phyloP scores from a whole-genome alignment of 2,797 vertebrate species.

The Loriculus beryllinus region DNA sequence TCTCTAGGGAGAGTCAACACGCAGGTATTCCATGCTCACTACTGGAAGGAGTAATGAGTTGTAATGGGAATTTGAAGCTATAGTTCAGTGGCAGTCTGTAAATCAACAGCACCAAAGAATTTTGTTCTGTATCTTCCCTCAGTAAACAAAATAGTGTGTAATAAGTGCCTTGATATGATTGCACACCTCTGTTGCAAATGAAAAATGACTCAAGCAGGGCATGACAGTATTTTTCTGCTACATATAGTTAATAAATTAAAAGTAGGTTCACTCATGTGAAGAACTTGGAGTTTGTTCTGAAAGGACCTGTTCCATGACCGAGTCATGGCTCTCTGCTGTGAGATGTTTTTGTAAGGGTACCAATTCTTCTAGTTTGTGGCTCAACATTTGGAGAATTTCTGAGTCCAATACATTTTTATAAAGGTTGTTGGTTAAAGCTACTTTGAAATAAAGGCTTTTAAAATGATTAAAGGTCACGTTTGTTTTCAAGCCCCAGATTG shows the following conservation, averaged over 20 bases:
- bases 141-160: background rate
- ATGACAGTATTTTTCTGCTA: background rate
- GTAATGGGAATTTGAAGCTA: background rate
- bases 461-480: background rate
- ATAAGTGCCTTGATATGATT: background rate
- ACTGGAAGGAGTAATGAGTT: accelerated
- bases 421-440: background rate
- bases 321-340: background rate
- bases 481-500: slow-evolving; percentile 36
- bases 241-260: background rate
- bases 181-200: background rate
- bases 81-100: background rate
- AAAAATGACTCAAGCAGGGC: background rate
- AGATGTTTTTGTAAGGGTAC: background rate
- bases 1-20: background rate
- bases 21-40: too few species aligned
- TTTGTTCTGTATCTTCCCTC: background rate
- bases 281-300: background rate
- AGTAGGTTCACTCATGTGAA: background rate
- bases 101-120: background rate
- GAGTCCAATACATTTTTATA: background rate
- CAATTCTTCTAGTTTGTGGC: background rate
- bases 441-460: background rate
- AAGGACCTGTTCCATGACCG: background rate
- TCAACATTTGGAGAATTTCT: background rate